A percentile compares a stretch with the other conserved stretches of the same genome.
These are phyloP conservation scores for Masnerella sp. DNA, from an alignment of 2,888 invertebrate species.

Conservation along the genomic window DNA sequence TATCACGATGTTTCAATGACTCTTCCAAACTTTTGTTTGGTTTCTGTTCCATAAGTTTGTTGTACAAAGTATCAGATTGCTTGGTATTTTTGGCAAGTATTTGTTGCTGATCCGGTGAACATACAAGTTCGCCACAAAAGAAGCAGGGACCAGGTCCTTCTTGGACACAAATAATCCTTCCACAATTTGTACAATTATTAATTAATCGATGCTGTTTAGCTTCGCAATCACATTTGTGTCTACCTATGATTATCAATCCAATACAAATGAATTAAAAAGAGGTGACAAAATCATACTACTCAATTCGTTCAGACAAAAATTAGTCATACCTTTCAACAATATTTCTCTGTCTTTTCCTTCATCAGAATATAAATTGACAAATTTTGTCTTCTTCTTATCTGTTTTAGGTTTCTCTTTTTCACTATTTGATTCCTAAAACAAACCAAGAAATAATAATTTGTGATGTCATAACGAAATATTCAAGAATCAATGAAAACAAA, in stretches of 20 bases:
- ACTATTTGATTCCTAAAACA: constrained; percentile 56
- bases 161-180: constrained; percentile 95
- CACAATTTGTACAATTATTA: constrained; percentile 96
- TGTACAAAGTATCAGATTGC: constrained; percentile 83
- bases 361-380: constrained; percentile 85
- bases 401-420: constrained; percentile 28
- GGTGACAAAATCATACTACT: too few species aligned
- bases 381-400: constrained; percentile 84
- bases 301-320: too few species aligned
- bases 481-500: too few species aligned
- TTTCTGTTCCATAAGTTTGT: constrained; percentile 82
- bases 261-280: too few species aligned
- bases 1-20: constrained; percentile 88
- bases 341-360: constrained; percentile 81
- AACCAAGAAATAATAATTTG: too few species aligned
- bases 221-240: constrained; percentile 94
- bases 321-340: constrained; percentile 78
- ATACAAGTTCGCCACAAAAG: constrained; percentile 93
- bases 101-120: constrained; percentile 85
- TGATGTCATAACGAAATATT: too few species aligned
- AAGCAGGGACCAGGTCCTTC: constrained; percentile 98
- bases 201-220: constrained; percentile 93
- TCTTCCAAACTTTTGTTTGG: constrained; percentile 82
- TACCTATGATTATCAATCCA: constrained; percentile 82
- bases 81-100: constrained; percentile 83